Evolutionary conservation across 1,140 invertebrate species (phyloP), one percentile per base, ranked within the genome.

Genomic region (Lutraria rhynchaena): DNA sequence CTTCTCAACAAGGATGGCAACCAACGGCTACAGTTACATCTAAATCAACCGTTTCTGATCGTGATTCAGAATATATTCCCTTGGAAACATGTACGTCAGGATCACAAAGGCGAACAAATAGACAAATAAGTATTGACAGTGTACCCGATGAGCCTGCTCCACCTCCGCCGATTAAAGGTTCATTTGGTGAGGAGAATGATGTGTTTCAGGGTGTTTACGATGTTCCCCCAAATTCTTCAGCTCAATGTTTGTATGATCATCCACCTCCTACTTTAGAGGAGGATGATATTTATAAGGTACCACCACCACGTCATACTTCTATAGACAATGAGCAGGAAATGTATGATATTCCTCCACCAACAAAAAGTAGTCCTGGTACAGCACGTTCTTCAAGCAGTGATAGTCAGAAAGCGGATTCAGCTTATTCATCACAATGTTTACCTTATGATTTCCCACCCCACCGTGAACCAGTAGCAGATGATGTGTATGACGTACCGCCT

Each of bases 1-100:
- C 35, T 1, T 7, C n/a, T 44, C 37, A 9, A 37, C 41, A 51
- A 27, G 31, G 31, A 27, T 9, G 31, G 22, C 17, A 49, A 17
- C 27, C 29, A 74, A 7, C 33, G 13, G n/a, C 33, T 19, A 24
- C 4, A 3, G 17, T 41, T 7, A 35, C 29, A 41, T 24, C 9
- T 37, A 41, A 35, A 9, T 17, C 33, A 29, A 15, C 70, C 22
- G 53, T 57, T 22, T 7, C 29, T 35, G 35, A 55, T 33, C 24
- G 33, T 33, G 49, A 78, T 29, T 55, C 61, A 17, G 75, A 78
- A 35, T 94, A 94, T 85, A 92, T 94, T 78, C 92, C 90, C 13
- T 93, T 94, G 83, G 97, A 96, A 75, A 96, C 98, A 91, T 98
- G 97, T 91, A 96, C 96, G 82, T 97, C 97, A 70, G 98, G 97